Conservation (phyloP, 1,140 invertebrate genomes). For the Spodoptera frugiperda region DNA sequence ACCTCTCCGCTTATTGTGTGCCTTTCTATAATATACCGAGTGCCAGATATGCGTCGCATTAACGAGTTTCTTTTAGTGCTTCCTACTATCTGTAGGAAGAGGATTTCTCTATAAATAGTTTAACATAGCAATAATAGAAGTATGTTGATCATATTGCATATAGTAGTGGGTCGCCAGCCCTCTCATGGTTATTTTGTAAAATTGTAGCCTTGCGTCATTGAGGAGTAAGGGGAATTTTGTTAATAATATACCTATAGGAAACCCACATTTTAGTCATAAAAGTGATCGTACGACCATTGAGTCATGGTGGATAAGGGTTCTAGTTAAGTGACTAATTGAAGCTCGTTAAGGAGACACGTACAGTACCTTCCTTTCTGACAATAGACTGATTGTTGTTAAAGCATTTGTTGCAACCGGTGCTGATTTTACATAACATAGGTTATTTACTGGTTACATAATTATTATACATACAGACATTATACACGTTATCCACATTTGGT, state of each 20-base stretch:
- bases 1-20: constrained; percentile 84
- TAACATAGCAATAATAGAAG: constrained; percentile 17
- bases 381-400: constrained; percentile 86
- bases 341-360: constrained; percentile 70
- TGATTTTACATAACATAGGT: constrained; percentile 83
- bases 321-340: constrained; percentile 61
- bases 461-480: constrained; percentile 80
- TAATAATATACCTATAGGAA: constrained; percentile 25
- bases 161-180: neutral
- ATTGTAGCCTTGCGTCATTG: constrained; percentile 8
- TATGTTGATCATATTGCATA: constrained; percentile 6
- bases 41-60: constrained; percentile 66
- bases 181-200: constrained; percentile 4
- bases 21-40: constrained; percentile 82
- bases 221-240: constrained; percentile 34
- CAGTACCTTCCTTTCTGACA: constrained; percentile 83
- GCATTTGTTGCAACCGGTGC: constrained; percentile 85
- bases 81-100: neutral
- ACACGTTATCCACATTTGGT: constrained; percentile 71
- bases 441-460: constrained; percentile 84
- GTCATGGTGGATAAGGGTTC: constrained; percentile 52
- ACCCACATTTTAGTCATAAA: constrained; percentile 44
- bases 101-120: constrained; percentile 24
- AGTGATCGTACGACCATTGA: constrained; percentile 18
- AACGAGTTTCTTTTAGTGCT: constrained; percentile 60